Base-by-base conservation (phyloP, 2,797 vertebrate genomes). In the Sebastes wilsoni region DNA sequence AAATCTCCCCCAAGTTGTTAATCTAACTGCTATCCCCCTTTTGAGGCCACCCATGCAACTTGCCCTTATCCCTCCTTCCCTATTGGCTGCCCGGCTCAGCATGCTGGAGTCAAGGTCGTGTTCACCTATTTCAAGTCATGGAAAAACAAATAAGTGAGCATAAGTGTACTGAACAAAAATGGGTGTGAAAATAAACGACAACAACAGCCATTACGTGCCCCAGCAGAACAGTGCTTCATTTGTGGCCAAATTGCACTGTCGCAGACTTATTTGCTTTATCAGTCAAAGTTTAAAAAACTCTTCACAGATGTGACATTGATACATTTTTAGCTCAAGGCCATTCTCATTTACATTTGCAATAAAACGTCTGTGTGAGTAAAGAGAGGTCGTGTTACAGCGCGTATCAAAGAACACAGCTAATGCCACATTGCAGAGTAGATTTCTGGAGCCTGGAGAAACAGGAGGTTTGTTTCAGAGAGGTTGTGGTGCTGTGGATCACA, bases 161-260 rank as follows among this genome's bases (percentile, higher is more conserved):
- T 22, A 80, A 86, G 83, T 67, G 77, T 7, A 65, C 25, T 23
- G 77, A 85, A 20, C 28, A 76, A 60, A 91, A 93, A 82, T 77
- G 73, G 85, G 82, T 82, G 72, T 87, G 89, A 94, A 95, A 95
- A 95, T 94, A 95, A 95, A 94, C 93, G 30, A 85, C 68, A 73
- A 81, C 79, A 89, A 84, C 25, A 59, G 76, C 82, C 74, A 34
- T 30, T 3, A 64, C 58, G 32, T 2, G 12, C 25, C 58, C 25
- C 6, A 4, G 20, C 58, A 32, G 75, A 73, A 77, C 77, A 38
- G 36, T 1, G 54, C 46, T 72, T 58, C 27, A n/a, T 56, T 77
- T 68, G 36, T 59, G 25, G 38, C 32, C 49, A 12, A 38, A 34
- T n/a, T 77, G 52, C 32, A 27, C 65, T 75, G 22, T 34, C 25